Evolutionary conservation across 2,888 invertebrate genomes (phyloP), one percentile per base, ranked within the genome.

Genomic region (Uloborus plumipes): DNA sequence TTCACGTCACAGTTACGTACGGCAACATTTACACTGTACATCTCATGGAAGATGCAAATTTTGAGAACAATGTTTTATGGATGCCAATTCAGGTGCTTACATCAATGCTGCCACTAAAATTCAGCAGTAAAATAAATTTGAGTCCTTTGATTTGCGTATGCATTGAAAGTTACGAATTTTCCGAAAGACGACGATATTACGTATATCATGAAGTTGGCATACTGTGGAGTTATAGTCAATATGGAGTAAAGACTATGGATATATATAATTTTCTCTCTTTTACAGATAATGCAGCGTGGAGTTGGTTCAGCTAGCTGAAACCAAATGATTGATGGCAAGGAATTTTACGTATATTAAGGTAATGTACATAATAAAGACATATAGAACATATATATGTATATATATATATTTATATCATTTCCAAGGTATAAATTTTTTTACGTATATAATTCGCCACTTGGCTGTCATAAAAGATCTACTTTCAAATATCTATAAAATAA

Each of bases 1-100:
- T 83, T 77, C 77, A 83, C 83, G 77, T 67, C 76, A 83, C 83
- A 83, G 66, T 73, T 83, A 83, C 83, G 83, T 77, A 83, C 83
- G 75, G 66, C 55, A 77, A 83, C 83, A 83, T 83, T 83, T 83
- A 83, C 83, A 83, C 72, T 83, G 83, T 83, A 77, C 83, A 83
- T 83, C 83, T 81, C 67, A 73, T 83, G 77, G 72, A 62, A 83
- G 83, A 83, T 83, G 83, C 77, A 83, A 73, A 75, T 65, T 70
- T 81, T 73, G 70, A 75, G 81, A 81, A 81, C 70, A 81, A 66
- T 79, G 62, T 51, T 74, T 74, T 58, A 58, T 58, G 59, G 74
- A 81, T 53, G 62, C 47, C 50, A 70, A 65, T 80, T 72, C 22
- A 66, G 31, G 55, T 77, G 59, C 31, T 74, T 58, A 74, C 80